These are phyloP conservation scores for Drosophila guanche DNA, from an alignment of 1,140 invertebrate species.

Conservation along the genomic window DNA sequence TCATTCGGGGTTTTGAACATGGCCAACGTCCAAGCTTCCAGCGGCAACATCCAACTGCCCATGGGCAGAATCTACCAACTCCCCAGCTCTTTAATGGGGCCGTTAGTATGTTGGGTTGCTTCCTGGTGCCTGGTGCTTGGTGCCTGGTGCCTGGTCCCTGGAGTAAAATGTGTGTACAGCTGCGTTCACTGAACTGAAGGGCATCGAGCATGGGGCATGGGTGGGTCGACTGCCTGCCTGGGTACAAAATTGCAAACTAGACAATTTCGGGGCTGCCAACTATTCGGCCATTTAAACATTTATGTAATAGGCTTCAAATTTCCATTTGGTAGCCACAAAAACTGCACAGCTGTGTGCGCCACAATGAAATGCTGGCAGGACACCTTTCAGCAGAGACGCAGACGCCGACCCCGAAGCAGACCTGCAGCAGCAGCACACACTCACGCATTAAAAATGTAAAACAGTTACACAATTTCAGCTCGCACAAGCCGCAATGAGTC, in stretches of 20 bases:
- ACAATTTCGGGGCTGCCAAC: conserved; percentile 54
- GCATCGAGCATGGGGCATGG: conserved; percentile 29
- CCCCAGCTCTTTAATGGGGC: conserved; percentile 38
- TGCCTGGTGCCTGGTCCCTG: conserved; percentile 31
- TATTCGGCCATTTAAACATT: conserved; percentile 76
- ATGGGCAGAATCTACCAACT: neutral
- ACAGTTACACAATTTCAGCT: conserved; percentile 51
- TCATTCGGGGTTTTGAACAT: conserved; percentile 47
- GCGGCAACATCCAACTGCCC: too few relatives aligned
- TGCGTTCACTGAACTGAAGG: conserved; percentile 62
- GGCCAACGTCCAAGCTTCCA: conserved; percentile 31
- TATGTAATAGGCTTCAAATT: conserved; percentile 78
- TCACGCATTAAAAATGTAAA: conserved; percentile 68
- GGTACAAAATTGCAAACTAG: conserved; percentile 39
- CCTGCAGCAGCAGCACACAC: conserved; percentile 16
- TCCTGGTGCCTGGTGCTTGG: too few relatives aligned
- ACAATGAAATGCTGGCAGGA: conserved; percentile 33
- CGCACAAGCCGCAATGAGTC: conserved; percentile 57
- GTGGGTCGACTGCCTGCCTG: conserved; percentile 11
- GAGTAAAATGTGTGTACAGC: conserved; percentile 74
- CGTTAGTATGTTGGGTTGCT: conserved; percentile 39
- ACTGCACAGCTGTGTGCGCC: conserved; percentile 55
- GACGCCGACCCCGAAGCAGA: conserved; percentile 5
- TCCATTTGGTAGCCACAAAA: conserved; percentile 71
- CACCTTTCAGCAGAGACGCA: conserved; percentile 13